Percentiles rank a stretch among this genome's conserved stretches.
These are phyloP conservation scores for Epicauta chinensis DNA, from an alignment of 1,140 invertebrate species.

Conservation along the genomic window DNA sequence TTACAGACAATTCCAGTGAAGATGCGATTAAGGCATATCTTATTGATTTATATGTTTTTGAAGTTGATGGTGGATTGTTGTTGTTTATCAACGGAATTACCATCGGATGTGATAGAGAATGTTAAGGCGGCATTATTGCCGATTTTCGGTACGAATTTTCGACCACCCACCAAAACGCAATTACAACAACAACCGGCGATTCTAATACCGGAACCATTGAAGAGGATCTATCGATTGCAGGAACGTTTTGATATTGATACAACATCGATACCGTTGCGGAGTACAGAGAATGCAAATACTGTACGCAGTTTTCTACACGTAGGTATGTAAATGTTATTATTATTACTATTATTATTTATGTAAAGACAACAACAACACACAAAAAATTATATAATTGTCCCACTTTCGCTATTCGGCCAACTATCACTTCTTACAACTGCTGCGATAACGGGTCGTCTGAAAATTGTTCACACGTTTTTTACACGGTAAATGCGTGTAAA, in stretches of 20 bases:
- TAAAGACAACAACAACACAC: too few relatives aligned
- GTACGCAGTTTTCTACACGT: slow-evolving; percentile 77
- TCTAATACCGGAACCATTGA: slow-evolving; percentile 68
- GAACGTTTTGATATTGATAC: slow-evolving; percentile 51
- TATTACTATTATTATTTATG: too few relatives aligned
- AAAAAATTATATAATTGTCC: too few relatives aligned
- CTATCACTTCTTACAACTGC: too few relatives aligned
- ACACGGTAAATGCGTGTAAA: too few relatives aligned
- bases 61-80: not conserved
- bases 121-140: slow-evolving; percentile 65
- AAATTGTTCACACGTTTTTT: too few relatives aligned
- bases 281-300: slow-evolving; percentile 71
- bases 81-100: slow-evolving; percentile 6
- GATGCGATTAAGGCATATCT: too few relatives aligned
- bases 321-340: slow-evolving; percentile 49
- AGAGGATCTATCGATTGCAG: slow-evolving; percentile 66
- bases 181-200: slow-evolving; percentile 43
- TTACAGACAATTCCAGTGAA: too few relatives aligned
- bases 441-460: too few relatives aligned
- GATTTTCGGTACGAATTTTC: slow-evolving; percentile 64
- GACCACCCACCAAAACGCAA: slow-evolving; percentile 44
- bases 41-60: too few relatives aligned
- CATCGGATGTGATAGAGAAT: slow-evolving; percentile 26
- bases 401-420: too few relatives aligned
- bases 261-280: slow-evolving; percentile 59